Evolutionary conservation across 2,113 vertebrate species (phyloP), one percentile per base, ranked within the genome.

Genomic region (Sander lucioperca): DNA sequence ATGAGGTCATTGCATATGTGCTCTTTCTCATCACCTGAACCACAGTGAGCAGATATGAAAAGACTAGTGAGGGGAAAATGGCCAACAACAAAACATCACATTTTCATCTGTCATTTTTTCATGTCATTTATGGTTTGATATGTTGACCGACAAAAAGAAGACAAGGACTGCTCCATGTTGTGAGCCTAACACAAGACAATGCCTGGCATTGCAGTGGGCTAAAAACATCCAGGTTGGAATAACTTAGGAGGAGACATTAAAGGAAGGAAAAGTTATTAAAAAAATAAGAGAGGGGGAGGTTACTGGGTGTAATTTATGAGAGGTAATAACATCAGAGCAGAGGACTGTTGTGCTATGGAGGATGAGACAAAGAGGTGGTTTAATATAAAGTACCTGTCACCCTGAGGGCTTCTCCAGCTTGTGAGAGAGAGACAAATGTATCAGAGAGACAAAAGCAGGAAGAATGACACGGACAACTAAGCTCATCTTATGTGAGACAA

Each of bases 401-500:
- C 97, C 98, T 97, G 97, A 98, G 5, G 98, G 95, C 95, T 98
- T 97, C 97, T 99, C 98, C 97, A 96, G 98, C 97, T 99, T 97
- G 96, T 95, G 96, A 96, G 96, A 95, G 96, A 96, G 94, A 96
- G 95, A 97, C 92, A 97, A 95, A 97, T 66, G 87, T 84, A 96
- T 96, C 95, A 97, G 95, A 91, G 81, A 91, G 88, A 91, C 92
- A 94, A 93, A 96, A 93, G 95, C 93, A 94, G 93, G 93, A 93
- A 94, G 92, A 61, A 75, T 39, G 82, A 91, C 74, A 90, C 53
- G 89, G 62, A 88, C 48, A 79, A 71, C 88, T 79, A 67, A 75
- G 64, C 79, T 87, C 63, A 88, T 86, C 72, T 82, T 45, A 69
- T 58, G 79, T 9, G 69, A 86, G 68, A 59, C 56, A 85, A 77